Percentiles rank a stretch among this genome's conserved stretches.
phyloP scores from a whole-genome alignment of 2,113 vertebrate genomes.

The Gnathonemus echidnorhynchus region DNA sequence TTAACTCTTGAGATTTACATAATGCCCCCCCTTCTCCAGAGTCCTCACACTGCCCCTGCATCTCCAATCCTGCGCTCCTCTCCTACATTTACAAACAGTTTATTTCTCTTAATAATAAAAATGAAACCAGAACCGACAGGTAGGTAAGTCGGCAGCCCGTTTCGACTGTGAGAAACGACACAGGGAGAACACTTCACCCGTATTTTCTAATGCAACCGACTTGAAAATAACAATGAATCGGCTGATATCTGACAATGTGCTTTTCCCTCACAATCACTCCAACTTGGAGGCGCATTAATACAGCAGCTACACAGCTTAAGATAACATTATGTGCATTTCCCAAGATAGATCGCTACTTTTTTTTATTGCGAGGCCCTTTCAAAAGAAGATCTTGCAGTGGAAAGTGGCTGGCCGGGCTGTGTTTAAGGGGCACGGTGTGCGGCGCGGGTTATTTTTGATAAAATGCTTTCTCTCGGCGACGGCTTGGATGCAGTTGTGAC shows the following conservation, averaged over 20 bases:
- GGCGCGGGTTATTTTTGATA: neutral
- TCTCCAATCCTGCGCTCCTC: neutral
- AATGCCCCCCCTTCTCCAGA: neutral
- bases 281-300: neutral
- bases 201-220: neutral
- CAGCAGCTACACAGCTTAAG: neutral
- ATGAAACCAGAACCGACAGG: neutral
- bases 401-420: neutral
- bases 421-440: neutral
- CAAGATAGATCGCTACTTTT: constrained; percentile 2
- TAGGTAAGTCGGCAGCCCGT: neutral
- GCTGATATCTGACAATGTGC: neutral
- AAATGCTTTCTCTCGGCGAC: neutral
- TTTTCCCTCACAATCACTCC: neutral
- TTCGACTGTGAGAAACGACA: neutral
- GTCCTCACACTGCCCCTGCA: neutral
- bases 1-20: neutral
- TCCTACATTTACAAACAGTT: neutral
- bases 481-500: neutral
- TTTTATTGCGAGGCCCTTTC: neutral
- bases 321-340: neutral
- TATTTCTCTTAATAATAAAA: neutral
- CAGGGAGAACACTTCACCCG: neutral
- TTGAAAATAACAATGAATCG: neutral
- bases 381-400: neutral